Percentiles rank a stretch among this genome's conserved stretches.
Conservation (phyloP, 1,140 invertebrate genomes). For the Drosophila rufa region DNA sequence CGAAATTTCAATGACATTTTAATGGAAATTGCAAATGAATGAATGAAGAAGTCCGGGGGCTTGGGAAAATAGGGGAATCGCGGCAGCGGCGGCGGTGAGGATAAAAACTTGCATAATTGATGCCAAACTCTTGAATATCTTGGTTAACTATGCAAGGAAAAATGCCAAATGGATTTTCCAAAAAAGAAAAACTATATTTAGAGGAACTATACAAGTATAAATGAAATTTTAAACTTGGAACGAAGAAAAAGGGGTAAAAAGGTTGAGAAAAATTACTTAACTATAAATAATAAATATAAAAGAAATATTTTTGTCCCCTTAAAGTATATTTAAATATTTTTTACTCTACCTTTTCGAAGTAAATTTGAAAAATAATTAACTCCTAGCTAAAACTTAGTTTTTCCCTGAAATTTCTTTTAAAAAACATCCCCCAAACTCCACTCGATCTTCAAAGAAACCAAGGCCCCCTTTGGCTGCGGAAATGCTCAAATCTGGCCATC, state of each 20-base stretch:
- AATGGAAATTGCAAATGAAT: slow-evolving; percentile 70
- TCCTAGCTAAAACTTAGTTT: background rate
- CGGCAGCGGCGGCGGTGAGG: background rate
- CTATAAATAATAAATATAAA: too few relatives aligned
- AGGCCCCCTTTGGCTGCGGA: background rate
- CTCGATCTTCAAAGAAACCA: slow-evolving; percentile 14
- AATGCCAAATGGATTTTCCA: background rate
- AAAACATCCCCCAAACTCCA: background rate
- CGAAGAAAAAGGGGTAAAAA: too few relatives aligned
- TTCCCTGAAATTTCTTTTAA: background rate
- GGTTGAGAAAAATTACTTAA: too few relatives aligned
- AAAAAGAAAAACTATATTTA: too few relatives aligned
- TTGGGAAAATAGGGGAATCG: slow-evolving; percentile 17
- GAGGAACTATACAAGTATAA: too few relatives aligned
- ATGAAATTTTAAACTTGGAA: too few relatives aligned
- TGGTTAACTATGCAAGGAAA: background rate
- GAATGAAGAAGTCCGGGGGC: slow-evolving; percentile 6
- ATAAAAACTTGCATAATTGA: slow-evolving; percentile 45
- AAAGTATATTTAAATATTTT: too few relatives aligned
- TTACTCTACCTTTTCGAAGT: background rate
- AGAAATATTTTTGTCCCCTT: too few relatives aligned
- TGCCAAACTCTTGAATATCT: slow-evolving; percentile 22
- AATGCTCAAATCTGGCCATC: slow-evolving; percentile 13
- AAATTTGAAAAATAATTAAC: background rate
- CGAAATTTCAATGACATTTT: slow-evolving; percentile 83